Base-by-base conservation (phyloP, 2,797 vertebrate species). In the Tokudaia muenninki region DNA sequence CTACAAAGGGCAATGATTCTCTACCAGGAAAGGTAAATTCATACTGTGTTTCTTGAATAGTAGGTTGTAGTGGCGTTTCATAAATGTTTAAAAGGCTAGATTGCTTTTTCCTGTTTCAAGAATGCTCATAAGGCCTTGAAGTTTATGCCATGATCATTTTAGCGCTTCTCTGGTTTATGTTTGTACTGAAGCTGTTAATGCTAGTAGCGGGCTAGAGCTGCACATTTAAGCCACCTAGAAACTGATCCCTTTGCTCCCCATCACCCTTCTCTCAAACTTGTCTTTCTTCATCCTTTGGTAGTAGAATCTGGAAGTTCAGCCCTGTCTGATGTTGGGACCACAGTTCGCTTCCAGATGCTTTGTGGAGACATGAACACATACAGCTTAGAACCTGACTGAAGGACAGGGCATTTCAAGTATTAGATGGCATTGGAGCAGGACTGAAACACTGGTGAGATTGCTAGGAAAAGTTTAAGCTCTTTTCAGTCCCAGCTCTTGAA, bases 41-140 rank as follows among this genome's bases (percentile, higher is more conserved):
- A 47, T 87, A 59, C 26, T 90, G 16, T 24, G 21, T 86, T 92
- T 84, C 37, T 87, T 97, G 21, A 21, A 34, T 87, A 93, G 47
- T 29, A 50, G 41, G 16, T 86, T 95, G 92, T 90, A 80, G 50
- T 41, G 92, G 13, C 44, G 7, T 29, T 94, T 94, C 52, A 61
- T 93, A 82, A 34, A 10, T 93, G 47, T 92, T 87, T 87, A 59
- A 93, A 72, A 92, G 77, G 89, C 57, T 83, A 81, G 57, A 52
- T 90, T 84, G 70, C 44, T 87, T 67, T 37, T 88, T 89, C 11
- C 87, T 86, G 29, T 17, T 79, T 72, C 84, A 26, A 86, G 77
- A 88, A 55, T 72, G 47, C 47, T 81, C 77, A 21, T 88, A 96
- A 67, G 87, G 77, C n/a, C 91, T 67, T 96, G 29, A 9, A 44